A percentile compares a stretch with the other conserved stretches of the same genome.
phyloP scores from a whole-genome alignment of 2,113 vertebrate species.

The Lepus europaeus region DNA sequence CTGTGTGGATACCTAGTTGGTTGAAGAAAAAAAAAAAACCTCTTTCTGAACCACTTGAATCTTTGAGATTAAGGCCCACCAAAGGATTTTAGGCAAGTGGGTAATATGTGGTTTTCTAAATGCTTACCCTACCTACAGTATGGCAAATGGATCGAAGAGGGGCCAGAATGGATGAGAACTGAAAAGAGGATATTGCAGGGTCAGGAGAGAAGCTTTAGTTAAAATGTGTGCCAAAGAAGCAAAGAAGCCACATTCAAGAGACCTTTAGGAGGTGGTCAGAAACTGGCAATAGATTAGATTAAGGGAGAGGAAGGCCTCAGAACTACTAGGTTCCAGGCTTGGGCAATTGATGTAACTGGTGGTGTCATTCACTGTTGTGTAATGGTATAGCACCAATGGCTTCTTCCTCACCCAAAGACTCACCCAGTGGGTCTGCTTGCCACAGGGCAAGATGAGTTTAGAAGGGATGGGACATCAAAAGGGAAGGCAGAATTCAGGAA shows the following conservation, averaged over 20 bases:
- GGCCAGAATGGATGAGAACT: background rate
- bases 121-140: conserved; percentile 21
- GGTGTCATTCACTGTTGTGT: background rate
- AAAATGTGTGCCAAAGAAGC: conserved; percentile 2
- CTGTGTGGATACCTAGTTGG: background rate
- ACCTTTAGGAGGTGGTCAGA: background rate
- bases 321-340: background rate
- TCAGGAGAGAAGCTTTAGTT: conserved; percentile 22
- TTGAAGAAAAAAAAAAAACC: background rate
- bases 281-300: background rate
- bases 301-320: background rate
- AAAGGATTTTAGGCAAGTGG: conserved; percentile 35
- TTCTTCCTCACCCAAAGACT: conserved; percentile 10
- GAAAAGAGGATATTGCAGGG: background rate
- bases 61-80: conserved; percentile 2
- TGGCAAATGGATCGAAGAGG: background rate
- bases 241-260: background rate
- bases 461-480: background rate
- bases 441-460: background rate
- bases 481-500: background rate
- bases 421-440: background rate
- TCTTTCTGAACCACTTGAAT: background rate
- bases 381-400: background rate
- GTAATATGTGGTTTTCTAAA: background rate
- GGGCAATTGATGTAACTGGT: background rate